A percentile compares a stretch with the other conserved stretches of the same genome.
Conservation (phyloP, 2,888 invertebrate genomes). For the Hemicrepidius hirtus region DNA sequence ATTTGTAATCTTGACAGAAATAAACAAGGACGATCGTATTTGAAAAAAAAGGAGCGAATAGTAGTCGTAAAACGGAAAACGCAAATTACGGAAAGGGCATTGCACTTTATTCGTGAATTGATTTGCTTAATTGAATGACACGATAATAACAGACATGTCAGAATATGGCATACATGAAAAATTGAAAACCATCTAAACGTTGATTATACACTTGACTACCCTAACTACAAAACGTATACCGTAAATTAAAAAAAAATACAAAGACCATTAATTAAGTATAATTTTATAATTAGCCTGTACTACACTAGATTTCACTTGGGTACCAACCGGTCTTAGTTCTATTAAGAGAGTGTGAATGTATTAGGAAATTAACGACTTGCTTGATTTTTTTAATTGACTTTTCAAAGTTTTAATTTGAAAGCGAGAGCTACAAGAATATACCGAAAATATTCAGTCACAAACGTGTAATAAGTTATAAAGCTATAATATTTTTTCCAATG, state of each 20-base stretch:
- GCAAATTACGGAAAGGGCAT: not conserved
- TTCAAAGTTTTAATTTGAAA: conserved; percentile 22
- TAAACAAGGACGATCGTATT: too few relatives aligned
- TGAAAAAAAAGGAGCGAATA: too few relatives aligned
- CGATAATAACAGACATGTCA: not conserved
- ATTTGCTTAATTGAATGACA: conserved; percentile 1
- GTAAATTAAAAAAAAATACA: not conserved
- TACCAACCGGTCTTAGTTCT: conserved; percentile 5
- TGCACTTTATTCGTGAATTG: conserved; percentile 14
- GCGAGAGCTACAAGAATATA: conserved; percentile 2
- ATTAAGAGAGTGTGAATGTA: conserved; percentile 18
- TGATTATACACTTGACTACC: conserved; percentile 9
- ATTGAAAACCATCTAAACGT: conserved; percentile 1
- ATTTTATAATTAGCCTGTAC: conserved; percentile 19
- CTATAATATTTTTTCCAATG: too few relatives aligned
- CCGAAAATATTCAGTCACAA: too few relatives aligned
- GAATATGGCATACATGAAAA: not conserved
- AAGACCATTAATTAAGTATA: conserved; percentile 15
- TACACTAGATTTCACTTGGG: conserved; percentile 24
- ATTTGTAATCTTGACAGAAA: too few relatives aligned
- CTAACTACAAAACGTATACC: not conserved
- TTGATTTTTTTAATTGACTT: conserved; percentile 10
- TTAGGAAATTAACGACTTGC: conserved; percentile 7
- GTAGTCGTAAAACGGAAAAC: not conserved
- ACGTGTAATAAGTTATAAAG: too few relatives aligned